phyloP scores from a whole-genome alignment of 2,113 vertebrate genomes.

The Pterocles orientalis region DNA sequence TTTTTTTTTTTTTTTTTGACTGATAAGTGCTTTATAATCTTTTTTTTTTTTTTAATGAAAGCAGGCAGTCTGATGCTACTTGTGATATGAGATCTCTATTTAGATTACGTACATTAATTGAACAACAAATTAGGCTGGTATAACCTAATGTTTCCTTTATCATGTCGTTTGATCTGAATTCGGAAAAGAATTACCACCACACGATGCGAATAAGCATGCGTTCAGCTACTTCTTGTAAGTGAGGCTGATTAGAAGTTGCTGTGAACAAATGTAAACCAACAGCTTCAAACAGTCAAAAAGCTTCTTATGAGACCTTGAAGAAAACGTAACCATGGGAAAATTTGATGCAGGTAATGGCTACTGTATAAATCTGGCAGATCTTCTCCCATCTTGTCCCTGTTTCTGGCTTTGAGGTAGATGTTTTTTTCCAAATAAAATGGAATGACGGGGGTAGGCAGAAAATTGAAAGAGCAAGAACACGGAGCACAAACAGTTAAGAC shows the following conservation, averaged over 20 bases:
- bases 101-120: not conserved
- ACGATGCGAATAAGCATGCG: not conserved
- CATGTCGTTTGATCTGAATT: constrained; percentile 4
- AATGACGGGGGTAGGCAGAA: not conserved
- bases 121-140: constrained; percentile 8
- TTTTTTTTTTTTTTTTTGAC: not conserved
- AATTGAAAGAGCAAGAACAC: not conserved
- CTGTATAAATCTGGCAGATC: not conserved
- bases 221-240: not conserved
- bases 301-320: not conserved
- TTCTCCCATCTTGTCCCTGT: not conserved
- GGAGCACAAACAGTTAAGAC: not conserved
- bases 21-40: not conserved
- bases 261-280: not conserved
- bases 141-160: constrained; percentile 4
- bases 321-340: not conserved
- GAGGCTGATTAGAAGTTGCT: not conserved
- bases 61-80: not conserved
- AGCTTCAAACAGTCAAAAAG: not conserved
- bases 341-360: not conserved
- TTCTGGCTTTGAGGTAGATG: not conserved
- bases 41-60: constrained; percentile 33
- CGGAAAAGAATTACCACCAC: not conserved
- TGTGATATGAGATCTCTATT: constrained; percentile 17
- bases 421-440: not conserved